A percentile compares a stretch with the other conserved stretches of the same genome.
phyloP scores from a whole-genome alignment of 2,797 vertebrate genomes.

The Iguana delicatissima region DNA sequence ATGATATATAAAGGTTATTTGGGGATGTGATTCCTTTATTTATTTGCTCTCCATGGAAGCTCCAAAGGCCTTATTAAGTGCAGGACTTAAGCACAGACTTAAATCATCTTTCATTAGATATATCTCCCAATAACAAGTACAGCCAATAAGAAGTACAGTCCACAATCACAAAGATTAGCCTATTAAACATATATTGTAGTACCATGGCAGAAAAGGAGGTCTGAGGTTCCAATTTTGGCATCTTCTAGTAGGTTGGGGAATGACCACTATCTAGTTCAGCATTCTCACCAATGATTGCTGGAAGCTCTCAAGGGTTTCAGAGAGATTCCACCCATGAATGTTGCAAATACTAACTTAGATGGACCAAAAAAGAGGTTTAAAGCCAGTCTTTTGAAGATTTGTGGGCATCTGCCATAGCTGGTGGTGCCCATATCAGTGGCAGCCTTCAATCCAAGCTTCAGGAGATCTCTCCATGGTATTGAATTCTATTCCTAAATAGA shows the following conservation, averaged over 20 bases:
- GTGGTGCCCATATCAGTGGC: too few relatives aligned
- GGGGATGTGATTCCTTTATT: constrained; percentile 19
- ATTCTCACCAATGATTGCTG: too few relatives aligned
- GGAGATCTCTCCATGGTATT: too few relatives aligned
- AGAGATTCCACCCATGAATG: not conserved
- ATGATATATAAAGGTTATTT: constrained; percentile 37
- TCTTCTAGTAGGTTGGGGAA: not conserved
- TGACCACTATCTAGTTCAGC: too few relatives aligned
- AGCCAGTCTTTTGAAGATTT: not conserved
- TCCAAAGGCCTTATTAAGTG: not conserved
- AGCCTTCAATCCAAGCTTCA: too few relatives aligned
- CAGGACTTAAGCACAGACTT: not conserved
- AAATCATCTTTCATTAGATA: not conserved
- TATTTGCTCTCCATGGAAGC: not conserved
- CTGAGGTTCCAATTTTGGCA: not conserved
- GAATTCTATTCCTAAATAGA: too few relatives aligned
- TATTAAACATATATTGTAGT: not conserved
- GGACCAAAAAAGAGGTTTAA: not conserved
- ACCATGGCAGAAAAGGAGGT: not conserved
- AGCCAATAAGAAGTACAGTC: not conserved
- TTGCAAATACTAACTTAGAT: not conserved
- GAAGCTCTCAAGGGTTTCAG: not conserved
- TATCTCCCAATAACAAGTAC: not conserved
- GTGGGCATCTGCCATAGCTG: too few relatives aligned
- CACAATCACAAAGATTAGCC: not conserved